A percentile compares a stretch with the other conserved stretches of the same genome.
phyloP scores from a whole-genome alignment of 2,888 invertebrate species.

The Lapara coniferarum region DNA sequence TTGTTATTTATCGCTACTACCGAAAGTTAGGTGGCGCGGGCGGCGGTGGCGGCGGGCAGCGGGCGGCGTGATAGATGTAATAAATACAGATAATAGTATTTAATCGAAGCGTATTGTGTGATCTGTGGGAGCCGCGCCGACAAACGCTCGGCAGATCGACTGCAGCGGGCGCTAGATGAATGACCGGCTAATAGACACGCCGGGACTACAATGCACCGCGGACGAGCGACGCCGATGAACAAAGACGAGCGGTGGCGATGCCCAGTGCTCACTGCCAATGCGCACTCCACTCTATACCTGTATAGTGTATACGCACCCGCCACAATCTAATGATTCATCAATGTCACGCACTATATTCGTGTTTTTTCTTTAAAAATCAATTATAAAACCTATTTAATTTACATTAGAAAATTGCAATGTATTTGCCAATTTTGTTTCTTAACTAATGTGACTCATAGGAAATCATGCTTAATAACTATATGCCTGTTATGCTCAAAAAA shows the following conservation, averaged over 20 bases:
- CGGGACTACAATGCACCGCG: conserved; percentile 29
- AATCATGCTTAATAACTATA: too few species aligned
- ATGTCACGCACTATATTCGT: neutral
- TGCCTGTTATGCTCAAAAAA: too few species aligned
- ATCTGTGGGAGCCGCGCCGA: conserved; percentile 50
- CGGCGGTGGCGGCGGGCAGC: neutral
- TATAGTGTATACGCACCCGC: neutral
- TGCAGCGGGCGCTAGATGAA: conserved; percentile 51
- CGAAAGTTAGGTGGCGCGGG: conserved; percentile 41
- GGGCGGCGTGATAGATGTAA: conserved; percentile 59
- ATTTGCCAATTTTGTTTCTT: too few species aligned
- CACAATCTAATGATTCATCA: neutral
- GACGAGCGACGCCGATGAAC: conserved; percentile 32
- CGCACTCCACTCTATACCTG: neutral
- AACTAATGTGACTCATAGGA: too few species aligned
- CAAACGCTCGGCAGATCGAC: conserved; percentile 36
- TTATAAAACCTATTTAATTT: neutral
- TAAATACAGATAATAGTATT: conserved; percentile 70
- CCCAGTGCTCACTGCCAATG: conserved; percentile 30
- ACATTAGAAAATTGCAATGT: neutral
- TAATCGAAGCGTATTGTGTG: conserved; percentile 65
- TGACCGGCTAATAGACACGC: conserved; percentile 59
- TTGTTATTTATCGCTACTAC: conserved; percentile 42
- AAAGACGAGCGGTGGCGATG: conserved; percentile 48
- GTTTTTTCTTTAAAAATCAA: neutral